Evolutionary conservation across 2,113 vertebrate genomes (phyloP), one percentile per base, ranked within the genome.

Genomic region (Nerophis ophidion): DNA sequence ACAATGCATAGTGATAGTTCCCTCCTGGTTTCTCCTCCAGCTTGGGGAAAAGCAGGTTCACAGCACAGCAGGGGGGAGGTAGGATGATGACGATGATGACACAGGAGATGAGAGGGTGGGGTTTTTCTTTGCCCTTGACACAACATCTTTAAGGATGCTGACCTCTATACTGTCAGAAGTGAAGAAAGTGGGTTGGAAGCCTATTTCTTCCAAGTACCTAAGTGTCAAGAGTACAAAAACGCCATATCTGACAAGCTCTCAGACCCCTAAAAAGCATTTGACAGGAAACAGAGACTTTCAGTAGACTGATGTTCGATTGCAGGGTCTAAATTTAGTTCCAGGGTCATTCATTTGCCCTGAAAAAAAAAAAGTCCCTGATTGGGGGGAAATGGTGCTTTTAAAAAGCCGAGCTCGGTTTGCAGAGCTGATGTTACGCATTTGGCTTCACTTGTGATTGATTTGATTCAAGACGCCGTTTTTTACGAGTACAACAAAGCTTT

Each of bases 51-150:
- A 59, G 69, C 72, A 65, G 75, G 76, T 81, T 83, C 81, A 82
- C 84, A 81, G 82, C 79, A 77, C 26, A 26, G 26, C 26, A 61
- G 68, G 60, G 51, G 57, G 65, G 56, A 58, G 67, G 48, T 59
- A n/a, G 56, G 40, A 57, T 56, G 38, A 19, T 57, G 55, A 42
- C 13, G 54, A 46, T 66, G 70, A 71, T 81, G 77, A 80, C 68
- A 80, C 75, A 70, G 57, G 57, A 75, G 81, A 88, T 87, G 81
- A 85, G 75, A 65, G 76, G 79, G 75, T 77, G 71, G 74, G 81
- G 82, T 68, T 87, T 85, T 82, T 73, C 75, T 77, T 79, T 81
- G 77, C 80, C 83, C 84, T 82, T 84, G 81, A 76, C 79, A 58
- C 52, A 64, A 60, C 77, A 57, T 84, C 83, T 86, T 83, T 64